Base-by-base conservation (phyloP, 2,797 vertebrate genomes). In the Phataginus tricuspis region DNA sequence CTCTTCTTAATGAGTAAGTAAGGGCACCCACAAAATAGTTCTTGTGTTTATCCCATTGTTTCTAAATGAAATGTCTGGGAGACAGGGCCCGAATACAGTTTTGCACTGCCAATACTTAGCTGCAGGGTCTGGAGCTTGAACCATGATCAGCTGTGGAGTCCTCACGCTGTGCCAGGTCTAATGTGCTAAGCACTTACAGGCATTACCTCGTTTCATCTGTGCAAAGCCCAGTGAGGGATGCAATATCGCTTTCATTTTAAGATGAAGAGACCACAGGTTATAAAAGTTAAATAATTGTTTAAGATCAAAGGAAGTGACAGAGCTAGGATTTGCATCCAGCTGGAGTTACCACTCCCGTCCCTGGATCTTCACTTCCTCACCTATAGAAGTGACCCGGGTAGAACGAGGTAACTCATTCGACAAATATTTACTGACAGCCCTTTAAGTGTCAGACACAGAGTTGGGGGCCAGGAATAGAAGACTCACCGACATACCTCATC, bases 1-100 rank as follows among this genome's bases (percentile, higher is more conserved):
- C 7, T 2, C 39, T 23, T 39, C 53, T 71, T 18, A 74, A 15
- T 2, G 19, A 59, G 9, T 11, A 19, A 0, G 0, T 13, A 51
- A 51, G 11, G 34, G 23, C 29, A 34, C 51, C 45, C 5, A 18
- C 3, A 53, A 39, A 37, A 69, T n/a, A 61, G 16, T 80, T 85
- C 19, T 23, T 4, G 25, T 1, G 61, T 68, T 53, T 78, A 45
- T 85, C 34, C 13, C 49, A 12, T 34, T 72, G 51, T 72, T 88
- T 86, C 68, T 68, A 37, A 86, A 27, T 29, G 51, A 39, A 86
- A 61, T 27, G 34, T n/a, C 12, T 66, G n/a, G 83, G 49, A 72
- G 19, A 42, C 6, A 21, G 45, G 31, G 12, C 29, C 27, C 31
- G 51, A 55, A 21, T 31, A 53, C 5, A 55, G 49, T 12, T 15